Base-by-base conservation (phyloP, 2,888 invertebrate genomes). In the Furcula furcula region DNA sequence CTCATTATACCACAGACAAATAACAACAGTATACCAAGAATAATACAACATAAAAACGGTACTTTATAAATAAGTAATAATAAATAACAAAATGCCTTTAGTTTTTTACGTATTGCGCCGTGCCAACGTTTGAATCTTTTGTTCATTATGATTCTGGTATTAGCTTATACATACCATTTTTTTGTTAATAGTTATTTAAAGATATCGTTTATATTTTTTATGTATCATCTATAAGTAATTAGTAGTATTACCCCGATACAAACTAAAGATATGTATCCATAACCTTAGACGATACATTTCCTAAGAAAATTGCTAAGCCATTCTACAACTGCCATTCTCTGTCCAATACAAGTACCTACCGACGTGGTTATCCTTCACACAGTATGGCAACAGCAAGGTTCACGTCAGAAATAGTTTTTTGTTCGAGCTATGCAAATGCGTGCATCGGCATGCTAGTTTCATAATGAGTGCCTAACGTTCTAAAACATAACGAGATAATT, bases 401-500 rank as follows among this genome's bases (percentile, higher is more conserved):
- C 40, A 36, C 43, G 28, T 44, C 46, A 48, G 38, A 39, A 46
- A 40, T 36, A 43, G 38, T 53, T 52, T 58, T 65, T 58, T 51
- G 49, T 60, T 59, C 40, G 41, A 37, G 34, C 53, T 15, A 40
- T 40, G 55, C 40, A 42, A 55, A 64, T 62, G 55, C 61, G 54
- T 64, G 63, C 57, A 65, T 58, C 51, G 60, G 55, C 55, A 74
- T 75, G 69, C 63, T 70, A 74, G 77, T 73, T 63, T 46, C 44
- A 51, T 65, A 70, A 76, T 76, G 72, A 73, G 64, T 55, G 56
- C 53, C 49, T 70, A 70, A 69, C 63, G 53, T 56, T 70, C 59
- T 62, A 72, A 76, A 74, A 73, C 69, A 71, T 72, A 77, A 76
- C 76, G 64, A 75, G 74, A 82, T 79, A 79, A 80, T 74, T 72